These are phyloP conservation scores for Lepisosteus oculatus DNA, from an alignment of 2,113 vertebrate species.

Conservation along the genomic window DNA sequence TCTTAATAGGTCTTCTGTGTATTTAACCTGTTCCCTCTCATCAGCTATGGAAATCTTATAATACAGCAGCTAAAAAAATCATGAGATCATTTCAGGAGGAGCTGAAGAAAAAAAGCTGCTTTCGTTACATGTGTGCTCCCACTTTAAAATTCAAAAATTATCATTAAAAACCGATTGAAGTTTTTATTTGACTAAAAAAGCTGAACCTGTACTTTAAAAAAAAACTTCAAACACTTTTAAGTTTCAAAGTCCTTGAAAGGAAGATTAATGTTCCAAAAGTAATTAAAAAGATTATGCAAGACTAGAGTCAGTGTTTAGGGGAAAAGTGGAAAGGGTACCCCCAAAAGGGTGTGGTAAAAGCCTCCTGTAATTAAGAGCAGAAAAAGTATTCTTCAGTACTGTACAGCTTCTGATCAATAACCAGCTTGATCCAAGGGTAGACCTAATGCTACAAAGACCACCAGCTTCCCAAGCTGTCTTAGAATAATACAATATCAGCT, in stretches of 20 bases:
- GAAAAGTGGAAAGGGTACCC: constrained; percentile 18
- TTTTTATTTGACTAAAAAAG: constrained; percentile 55
- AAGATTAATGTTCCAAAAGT: constrained; percentile 5
- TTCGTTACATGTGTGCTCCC: neutral
- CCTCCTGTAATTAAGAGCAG: neutral
- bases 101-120: constrained; percentile 4
- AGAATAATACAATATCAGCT: no score
- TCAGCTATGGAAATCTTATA: constrained; percentile 37
- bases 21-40: constrained; percentile 54
- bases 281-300: constrained; percentile 10
- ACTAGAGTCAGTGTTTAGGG: neutral
- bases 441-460: neutral
- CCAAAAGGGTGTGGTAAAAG: constrained; percentile 4
- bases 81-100: constrained; percentile 17
- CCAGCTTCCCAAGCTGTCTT: neutral
- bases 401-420: neutral
- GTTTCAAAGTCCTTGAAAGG: constrained; percentile 6
- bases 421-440: neutral
- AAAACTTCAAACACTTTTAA: constrained; percentile 41
- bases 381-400: neutral
- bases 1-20: constrained; percentile 58
- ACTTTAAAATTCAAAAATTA: constrained; percentile 43
- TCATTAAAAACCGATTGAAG: constrained; percentile 5
- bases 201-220: constrained; percentile 38
- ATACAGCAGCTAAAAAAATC: constrained; percentile 38